Conservation (phyloP, 2,797 vertebrate species). For the Diceros bicornis region DNA sequence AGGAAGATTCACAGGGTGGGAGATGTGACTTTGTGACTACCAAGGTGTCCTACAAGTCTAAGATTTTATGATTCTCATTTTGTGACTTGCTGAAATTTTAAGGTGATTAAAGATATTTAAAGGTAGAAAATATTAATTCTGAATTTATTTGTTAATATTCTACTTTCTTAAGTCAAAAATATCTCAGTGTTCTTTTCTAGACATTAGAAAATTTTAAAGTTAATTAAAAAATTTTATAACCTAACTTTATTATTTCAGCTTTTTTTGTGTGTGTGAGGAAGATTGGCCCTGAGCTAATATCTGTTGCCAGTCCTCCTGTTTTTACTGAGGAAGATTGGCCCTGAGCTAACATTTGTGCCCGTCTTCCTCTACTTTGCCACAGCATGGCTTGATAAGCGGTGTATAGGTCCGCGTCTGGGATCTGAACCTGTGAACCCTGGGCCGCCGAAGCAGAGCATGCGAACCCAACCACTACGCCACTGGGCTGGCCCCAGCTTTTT, state of each 20-base stretch:
- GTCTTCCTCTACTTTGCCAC: too few relatives aligned
- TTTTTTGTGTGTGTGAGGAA: background rate
- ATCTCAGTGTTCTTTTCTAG: background rate
- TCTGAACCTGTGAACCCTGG: too few relatives aligned
- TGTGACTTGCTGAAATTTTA: conserved; percentile 63
- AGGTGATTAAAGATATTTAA: conserved; percentile 13
- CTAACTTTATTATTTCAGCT: background rate
- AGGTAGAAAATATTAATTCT: conserved; percentile 5
- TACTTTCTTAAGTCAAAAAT: background rate
- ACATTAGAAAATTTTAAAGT: background rate
- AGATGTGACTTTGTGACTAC: background rate
- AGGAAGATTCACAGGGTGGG: background rate
- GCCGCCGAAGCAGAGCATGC: too few relatives aligned
- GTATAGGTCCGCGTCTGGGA: too few relatives aligned
- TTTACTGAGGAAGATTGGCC: too few relatives aligned
- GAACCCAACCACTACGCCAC: too few relatives aligned
- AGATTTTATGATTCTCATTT: conserved; percentile 45
- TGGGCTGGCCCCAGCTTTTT: too few relatives aligned
- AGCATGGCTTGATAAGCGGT: too few relatives aligned
- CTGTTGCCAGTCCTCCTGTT: too few relatives aligned
- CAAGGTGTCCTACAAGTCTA: background rate
- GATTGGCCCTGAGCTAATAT: too few relatives aligned
- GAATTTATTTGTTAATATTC: conserved; percentile 31
- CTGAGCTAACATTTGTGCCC: too few relatives aligned
- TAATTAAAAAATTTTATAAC: background rate